phyloP scores from a whole-genome alignment of 92 coral and sea anemone species.

The Porites lobata region DNA sequence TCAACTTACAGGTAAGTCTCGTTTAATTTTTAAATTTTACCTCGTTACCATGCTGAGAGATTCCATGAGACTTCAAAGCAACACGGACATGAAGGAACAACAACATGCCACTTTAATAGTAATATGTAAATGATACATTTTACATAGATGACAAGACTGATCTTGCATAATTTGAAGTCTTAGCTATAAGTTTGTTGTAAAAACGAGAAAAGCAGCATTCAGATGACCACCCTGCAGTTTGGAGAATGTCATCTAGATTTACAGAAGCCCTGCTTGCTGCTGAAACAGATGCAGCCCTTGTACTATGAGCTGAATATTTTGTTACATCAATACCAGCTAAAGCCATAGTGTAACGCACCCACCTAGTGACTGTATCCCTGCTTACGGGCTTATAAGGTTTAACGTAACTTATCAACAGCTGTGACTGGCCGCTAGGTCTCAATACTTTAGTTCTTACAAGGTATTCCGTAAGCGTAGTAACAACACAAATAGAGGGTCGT shows the following conservation, averaged over 20 bases:
- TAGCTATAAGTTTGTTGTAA: conserved; percentile 3
- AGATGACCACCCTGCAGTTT: conserved; percentile 22
- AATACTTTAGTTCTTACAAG: conserved; percentile 22
- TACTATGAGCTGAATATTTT: conserved; percentile 13
- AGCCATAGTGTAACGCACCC: conserved; percentile 28
- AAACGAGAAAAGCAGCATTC: conserved; percentile 5
- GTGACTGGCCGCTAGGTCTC: conserved; percentile 29
- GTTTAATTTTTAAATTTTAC: not conserved
- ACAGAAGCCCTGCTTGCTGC: conserved; percentile 21
- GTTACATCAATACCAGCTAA: conserved; percentile 32
- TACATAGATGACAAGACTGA: conserved; percentile 7
- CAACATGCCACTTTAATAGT: conserved; percentile 18
- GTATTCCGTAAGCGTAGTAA: conserved; percentile 27
- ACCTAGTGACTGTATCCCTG: conserved; percentile 58
- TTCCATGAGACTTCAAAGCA: conserved; percentile 38
- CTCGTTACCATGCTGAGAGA: conserved; percentile 26
- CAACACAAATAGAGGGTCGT: conserved; percentile 37
- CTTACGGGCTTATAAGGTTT: conserved; percentile 47
- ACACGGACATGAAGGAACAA: conserved; percentile 39
- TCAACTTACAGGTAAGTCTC: not conserved
- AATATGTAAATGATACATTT: conserved; percentile 2
- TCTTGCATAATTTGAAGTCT: conserved; percentile 5
- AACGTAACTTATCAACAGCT: conserved; percentile 40
- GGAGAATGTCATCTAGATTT: conserved; percentile 1
- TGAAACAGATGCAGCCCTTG: conserved; percentile 15